Evolutionary conservation across 1,140 invertebrate genomes (phyloP).

Genomic region (Drosophila obscura): DNA sequence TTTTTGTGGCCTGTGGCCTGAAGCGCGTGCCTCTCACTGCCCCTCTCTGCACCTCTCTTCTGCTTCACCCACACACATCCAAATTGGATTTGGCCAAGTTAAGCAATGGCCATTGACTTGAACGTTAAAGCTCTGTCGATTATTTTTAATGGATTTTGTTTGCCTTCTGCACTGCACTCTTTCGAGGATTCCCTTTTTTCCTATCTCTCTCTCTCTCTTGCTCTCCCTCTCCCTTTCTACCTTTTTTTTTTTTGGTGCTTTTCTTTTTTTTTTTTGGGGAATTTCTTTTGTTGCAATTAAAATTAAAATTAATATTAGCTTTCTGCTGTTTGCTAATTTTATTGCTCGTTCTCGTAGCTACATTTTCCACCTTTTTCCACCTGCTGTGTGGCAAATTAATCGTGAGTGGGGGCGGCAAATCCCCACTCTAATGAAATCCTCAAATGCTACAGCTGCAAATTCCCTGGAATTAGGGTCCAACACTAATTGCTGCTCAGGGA

Average conservation of each 20-base stretch:
- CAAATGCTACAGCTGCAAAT: no score
- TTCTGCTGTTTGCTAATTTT: constrained; percentile 53
- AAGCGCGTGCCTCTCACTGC: constrained; percentile 42
- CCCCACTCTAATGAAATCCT: no score
- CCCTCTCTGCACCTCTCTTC: not conserved
- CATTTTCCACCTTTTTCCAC: not conserved
- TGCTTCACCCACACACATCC: constrained; percentile 43
- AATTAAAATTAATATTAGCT: constrained; percentile 76
- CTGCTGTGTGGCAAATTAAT: constrained; percentile 1
- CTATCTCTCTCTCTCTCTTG: not conserved
- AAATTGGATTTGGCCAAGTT: constrained; percentile 77
- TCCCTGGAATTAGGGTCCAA: constrained; percentile 5
- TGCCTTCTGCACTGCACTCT: not conserved
- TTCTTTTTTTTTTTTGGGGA: not conserved
- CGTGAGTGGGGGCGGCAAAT: not conserved
- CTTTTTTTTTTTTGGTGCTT: not conserved
- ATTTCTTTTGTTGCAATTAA: constrained; percentile 55
- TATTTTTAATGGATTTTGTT: constrained; percentile 62
- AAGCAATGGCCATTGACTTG: constrained; percentile 47
- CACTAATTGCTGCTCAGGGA: constrained; percentile 29
- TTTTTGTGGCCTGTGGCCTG: constrained; percentile 66
- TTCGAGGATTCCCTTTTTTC: not conserved
- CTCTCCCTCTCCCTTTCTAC: constrained; percentile 4
- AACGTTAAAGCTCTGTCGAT: constrained; percentile 60
- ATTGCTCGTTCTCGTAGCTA: constrained; percentile 51